A percentile compares a stretch with the other conserved stretches of the same genome.
Conservation (phyloP, 2,797 vertebrate genomes). For the Sebastes ruberrimus region DNA sequence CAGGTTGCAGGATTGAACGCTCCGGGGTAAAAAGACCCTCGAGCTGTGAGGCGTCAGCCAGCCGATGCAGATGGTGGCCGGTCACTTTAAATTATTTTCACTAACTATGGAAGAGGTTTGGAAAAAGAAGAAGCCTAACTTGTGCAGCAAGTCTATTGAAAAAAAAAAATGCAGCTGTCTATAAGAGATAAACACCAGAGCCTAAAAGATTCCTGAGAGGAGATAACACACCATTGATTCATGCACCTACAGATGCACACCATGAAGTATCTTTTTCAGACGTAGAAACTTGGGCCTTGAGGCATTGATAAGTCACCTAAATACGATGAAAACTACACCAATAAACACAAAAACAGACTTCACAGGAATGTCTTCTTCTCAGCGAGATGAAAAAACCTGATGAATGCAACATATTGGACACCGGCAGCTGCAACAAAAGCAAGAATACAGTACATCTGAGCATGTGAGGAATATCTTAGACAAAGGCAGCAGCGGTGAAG, state of each 20-base stretch:
- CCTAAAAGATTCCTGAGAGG: constrained; percentile 36
- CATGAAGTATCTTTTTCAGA: constrained; percentile 32
- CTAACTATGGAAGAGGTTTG: constrained; percentile 29
- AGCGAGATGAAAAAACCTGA: neutral
- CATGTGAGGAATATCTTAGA: constrained; percentile 20
- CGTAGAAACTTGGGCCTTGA: neutral
- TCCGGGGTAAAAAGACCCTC: constrained; percentile 20
- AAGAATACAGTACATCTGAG: neutral
- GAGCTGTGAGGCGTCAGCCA: constrained; percentile 27
- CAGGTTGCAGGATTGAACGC: constrained; percentile 23
- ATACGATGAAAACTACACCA: neutral
- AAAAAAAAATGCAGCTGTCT: constrained; percentile 42
- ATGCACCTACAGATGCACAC: constrained; percentile 35
- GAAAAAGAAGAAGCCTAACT: constrained; percentile 12
- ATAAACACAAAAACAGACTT: neutral
- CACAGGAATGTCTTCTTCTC: neutral
- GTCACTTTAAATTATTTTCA: constrained; percentile 30
- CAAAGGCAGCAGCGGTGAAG: constrained; percentile 14
- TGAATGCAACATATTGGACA: neutral
- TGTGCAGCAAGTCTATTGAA: constrained; percentile 14
- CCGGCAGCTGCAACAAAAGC: neutral
- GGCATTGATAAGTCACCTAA: neutral
- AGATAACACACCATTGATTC: constrained; percentile 56
- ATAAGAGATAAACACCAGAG: constrained; percentile 54
- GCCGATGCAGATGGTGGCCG: constrained; percentile 8